Base-by-base conservation (phyloP, 2,113 vertebrate species). In the Salvelinus fontinalis region DNA sequence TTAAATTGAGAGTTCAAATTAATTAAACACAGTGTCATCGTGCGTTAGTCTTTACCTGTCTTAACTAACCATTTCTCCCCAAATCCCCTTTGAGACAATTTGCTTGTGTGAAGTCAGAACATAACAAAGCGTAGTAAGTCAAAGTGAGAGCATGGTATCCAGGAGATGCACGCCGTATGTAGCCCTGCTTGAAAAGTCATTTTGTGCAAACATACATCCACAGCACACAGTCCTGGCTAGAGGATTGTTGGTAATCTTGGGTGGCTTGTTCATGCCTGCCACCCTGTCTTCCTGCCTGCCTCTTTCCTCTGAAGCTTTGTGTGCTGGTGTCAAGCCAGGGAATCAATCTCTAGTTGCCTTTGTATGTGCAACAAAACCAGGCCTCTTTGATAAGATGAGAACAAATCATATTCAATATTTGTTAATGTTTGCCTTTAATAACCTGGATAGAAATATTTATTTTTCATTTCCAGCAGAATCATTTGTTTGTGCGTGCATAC, bases 11-110 rank as follows among this genome's bases (percentile, higher is more conserved):
- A 62, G 79, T 82, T 88, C 77, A 86, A 84, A 87, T 69, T 76
- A 74, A 83, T 89, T 82, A 85, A 88, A 84, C 73, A 79, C 64
- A 79, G 78, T 81, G 80, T 89, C 89, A 78, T 85, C 82, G 75
- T 62, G 74, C 77, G 76, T 81, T 80, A 76, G 80, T 75, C 70
- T 89, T 84, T 73, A 86, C 81, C 86, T 90, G 83, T 81, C 86
- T 51, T 54, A 78, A 71, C 73, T 24, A 48, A 70, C 66, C 31
- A 70, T 78, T 82, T 81, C 75, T 79, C 69, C 80, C n/a, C 70
- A 0, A 31, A n/a, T 79, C 73, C 66, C 70, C 70, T 84, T 78
- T 80, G 67, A 71, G 81, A 82, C 70, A 75, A 48, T 75, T 75
- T 79, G 75, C 79, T 70, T 44, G 54, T 79, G 75, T 31, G 70